Conservation (phyloP, 1,140 invertebrate genomes). For the Calliphora vicina region DNA sequence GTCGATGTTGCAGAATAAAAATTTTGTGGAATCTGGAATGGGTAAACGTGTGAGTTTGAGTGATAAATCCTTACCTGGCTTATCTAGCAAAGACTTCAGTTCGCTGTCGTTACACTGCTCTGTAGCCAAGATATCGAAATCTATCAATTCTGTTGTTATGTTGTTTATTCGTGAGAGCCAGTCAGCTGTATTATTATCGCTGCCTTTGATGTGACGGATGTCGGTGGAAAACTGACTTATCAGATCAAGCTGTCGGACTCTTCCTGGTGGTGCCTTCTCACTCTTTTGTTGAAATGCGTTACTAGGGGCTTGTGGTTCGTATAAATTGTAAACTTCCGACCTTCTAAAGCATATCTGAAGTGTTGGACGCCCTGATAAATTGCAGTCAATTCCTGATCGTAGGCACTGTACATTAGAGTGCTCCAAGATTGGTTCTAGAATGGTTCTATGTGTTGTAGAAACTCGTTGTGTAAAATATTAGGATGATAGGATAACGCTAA, state of each 20-base stretch:
- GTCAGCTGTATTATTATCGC: slow-evolving; percentile 56
- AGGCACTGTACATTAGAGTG: slow-evolving; percentile 55
- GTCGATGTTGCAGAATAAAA: not conserved
- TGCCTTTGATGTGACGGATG: not conserved
- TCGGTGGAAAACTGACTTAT: slow-evolving; percentile 19
- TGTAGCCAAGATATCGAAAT: not conserved
- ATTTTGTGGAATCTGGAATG: not conserved
- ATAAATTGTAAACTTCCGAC: not conserved
- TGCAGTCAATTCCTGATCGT: slow-evolving; percentile 61
- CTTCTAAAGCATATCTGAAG: slow-evolving; percentile 43
- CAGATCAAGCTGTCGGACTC: slow-evolving; percentile 4
- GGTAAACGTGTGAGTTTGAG: not conserved
- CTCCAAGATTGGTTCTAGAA: too few species aligned
- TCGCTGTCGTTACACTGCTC: not conserved
- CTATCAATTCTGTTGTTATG: slow-evolving; percentile 35
- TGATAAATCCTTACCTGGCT: slow-evolving; percentile 43
- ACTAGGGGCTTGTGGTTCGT: slow-evolving; percentile 15
- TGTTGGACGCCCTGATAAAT: slow-evolving; percentile 49
- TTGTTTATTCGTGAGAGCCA: slow-evolving; percentile 49
- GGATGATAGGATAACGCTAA: too few species aligned
- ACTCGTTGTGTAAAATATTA: too few species aligned
- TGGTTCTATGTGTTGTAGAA: too few species aligned
- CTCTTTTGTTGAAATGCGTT: not conserved
- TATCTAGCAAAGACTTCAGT: slow-evolving; percentile 41
- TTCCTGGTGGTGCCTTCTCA: slow-evolving; percentile 16